phyloP scores from a whole-genome alignment of 2,113 vertebrate genomes.

The Istiophorus platypterus region DNA sequence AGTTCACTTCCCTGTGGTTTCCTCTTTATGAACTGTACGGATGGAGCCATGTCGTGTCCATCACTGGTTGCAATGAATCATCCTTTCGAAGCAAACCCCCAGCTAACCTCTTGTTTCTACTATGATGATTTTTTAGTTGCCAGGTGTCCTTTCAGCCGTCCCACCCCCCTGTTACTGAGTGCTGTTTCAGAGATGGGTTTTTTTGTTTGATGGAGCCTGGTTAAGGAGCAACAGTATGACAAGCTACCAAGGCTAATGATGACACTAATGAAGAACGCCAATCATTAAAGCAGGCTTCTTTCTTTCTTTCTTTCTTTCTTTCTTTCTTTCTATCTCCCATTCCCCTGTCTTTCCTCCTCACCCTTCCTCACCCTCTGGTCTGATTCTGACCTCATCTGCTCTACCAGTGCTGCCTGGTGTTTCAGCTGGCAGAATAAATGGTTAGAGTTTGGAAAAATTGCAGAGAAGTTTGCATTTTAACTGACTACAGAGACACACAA shows the following conservation, averaged over 20 bases:
- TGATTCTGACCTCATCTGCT: not conserved
- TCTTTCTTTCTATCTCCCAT: not conserved
- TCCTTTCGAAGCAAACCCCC: constrained; percentile 24
- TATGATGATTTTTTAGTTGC: constrained; percentile 6
- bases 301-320: constrained; percentile 6
- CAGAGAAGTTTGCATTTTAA: constrained; percentile 35
- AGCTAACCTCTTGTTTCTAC: constrained; percentile 24
- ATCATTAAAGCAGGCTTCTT: constrained; percentile 45
- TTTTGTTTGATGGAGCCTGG: constrained; percentile 30
- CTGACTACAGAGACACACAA: constrained; percentile 21
- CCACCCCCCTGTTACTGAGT: constrained; percentile 10
- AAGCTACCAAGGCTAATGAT: constrained; percentile 59
- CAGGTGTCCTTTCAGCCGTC: constrained; percentile 34
- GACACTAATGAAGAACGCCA: constrained; percentile 60
- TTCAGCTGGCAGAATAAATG: constrained; percentile 18
- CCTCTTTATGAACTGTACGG: not conserved
- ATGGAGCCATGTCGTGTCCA: constrained; percentile 26
- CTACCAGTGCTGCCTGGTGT: not conserved
- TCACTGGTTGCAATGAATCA: constrained; percentile 36
- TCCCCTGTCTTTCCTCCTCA: not conserved
- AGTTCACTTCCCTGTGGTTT: constrained; percentile 3
- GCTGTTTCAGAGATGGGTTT: not conserved
- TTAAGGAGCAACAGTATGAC: constrained; percentile 27
- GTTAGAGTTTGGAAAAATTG: constrained; percentile 23
- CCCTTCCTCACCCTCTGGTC: constrained; percentile 8